These are phyloP conservation scores for Drosophila affinis DNA, from an alignment of 2,888 invertebrate species.

Conservation along the genomic window DNA sequence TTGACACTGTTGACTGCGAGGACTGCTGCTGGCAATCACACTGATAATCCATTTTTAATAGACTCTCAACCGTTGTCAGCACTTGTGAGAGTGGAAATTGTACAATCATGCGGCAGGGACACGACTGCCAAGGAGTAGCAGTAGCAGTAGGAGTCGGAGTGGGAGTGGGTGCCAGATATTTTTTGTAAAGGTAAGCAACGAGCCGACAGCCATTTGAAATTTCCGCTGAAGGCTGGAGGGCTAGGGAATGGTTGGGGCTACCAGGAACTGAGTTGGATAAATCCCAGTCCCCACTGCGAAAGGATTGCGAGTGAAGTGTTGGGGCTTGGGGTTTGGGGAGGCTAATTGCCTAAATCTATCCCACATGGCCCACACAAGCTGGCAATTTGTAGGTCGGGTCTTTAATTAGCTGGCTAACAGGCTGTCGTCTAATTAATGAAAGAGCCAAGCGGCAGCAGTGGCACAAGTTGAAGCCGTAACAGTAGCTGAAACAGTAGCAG, in stretches of 20 bases:
- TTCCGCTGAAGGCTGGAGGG: slow-evolving; percentile 9
- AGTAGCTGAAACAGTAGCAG: not conserved
- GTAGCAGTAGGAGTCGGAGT: not conserved
- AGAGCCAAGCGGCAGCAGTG: slow-evolving; percentile 22
- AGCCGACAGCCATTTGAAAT: slow-evolving; percentile 7
- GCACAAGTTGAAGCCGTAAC: slow-evolving; percentile 2
- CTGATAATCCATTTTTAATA: slow-evolving; percentile 63
- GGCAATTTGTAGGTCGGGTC: slow-evolving; percentile 66
- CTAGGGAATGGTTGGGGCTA: not conserved
- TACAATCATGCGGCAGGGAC: slow-evolving; percentile 39
- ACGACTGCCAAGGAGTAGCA: not conserved
- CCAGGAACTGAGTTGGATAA: slow-evolving; percentile 2
- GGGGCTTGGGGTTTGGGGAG: not conserved
- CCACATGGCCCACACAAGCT: slow-evolving; percentile 64
- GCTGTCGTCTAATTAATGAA: slow-evolving; percentile 60
- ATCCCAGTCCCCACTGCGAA: slow-evolving; percentile 16
- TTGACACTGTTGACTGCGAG: slow-evolving; percentile 24
- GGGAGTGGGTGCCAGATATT: slow-evolving; percentile 26
- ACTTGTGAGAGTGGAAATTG: slow-evolving; percentile 56
- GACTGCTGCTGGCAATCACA: slow-evolving; percentile 40
- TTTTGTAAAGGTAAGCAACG: slow-evolving; percentile 31
- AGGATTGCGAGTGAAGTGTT: slow-evolving; percentile 25
- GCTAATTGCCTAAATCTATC: slow-evolving; percentile 72
- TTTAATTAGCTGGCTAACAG: slow-evolving; percentile 56
- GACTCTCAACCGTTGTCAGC: slow-evolving; percentile 52